Percentiles rank a stretch among this genome's conserved stretches.
These are phyloP conservation scores for Pelobates fuscus DNA, from an alignment of 2,113 vertebrate genomes.

Conservation along the genomic window DNA sequence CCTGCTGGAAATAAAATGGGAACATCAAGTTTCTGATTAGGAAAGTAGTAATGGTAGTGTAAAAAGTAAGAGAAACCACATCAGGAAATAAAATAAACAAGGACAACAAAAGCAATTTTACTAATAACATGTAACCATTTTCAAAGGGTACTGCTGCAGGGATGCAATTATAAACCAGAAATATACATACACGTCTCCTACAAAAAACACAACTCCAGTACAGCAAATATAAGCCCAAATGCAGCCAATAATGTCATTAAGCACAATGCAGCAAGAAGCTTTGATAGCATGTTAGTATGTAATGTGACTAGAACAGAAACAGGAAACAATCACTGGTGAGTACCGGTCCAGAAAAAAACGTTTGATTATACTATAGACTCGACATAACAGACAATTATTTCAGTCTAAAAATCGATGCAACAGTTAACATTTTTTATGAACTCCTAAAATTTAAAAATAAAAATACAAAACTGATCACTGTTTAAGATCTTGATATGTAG, in stretches of 20 bases:
- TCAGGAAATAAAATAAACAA: constrained; percentile 3
- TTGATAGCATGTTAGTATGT: constrained; percentile 59
- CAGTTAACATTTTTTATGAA: background rate
- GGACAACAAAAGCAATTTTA: constrained; percentile 12
- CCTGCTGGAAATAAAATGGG: constrained; percentile 71
- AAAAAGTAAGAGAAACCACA: constrained; percentile 5
- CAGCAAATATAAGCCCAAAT: constrained; percentile 28
- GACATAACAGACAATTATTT: background rate
- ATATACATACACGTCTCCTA: background rate
- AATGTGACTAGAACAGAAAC: constrained; percentile 53
- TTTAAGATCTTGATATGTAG: background rate
- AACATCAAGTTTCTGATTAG: background rate
- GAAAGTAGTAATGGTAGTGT: background rate
- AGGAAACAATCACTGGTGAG: constrained; percentile 1
- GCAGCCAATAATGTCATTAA: constrained; percentile 48
- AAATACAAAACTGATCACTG: background rate
- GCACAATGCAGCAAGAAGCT: constrained; percentile 50
- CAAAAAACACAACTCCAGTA: background rate
- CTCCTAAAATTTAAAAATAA: background rate
- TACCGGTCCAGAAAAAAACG: too few relatives aligned
- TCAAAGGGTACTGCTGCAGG: background rate
- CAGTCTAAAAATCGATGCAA: background rate
- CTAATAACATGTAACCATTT: constrained; percentile 11
- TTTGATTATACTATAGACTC: too few relatives aligned
- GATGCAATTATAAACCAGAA: background rate